phyloP scores from a whole-genome alignment of 2,888 invertebrate species.

The Mechanitis messenoides region DNA sequence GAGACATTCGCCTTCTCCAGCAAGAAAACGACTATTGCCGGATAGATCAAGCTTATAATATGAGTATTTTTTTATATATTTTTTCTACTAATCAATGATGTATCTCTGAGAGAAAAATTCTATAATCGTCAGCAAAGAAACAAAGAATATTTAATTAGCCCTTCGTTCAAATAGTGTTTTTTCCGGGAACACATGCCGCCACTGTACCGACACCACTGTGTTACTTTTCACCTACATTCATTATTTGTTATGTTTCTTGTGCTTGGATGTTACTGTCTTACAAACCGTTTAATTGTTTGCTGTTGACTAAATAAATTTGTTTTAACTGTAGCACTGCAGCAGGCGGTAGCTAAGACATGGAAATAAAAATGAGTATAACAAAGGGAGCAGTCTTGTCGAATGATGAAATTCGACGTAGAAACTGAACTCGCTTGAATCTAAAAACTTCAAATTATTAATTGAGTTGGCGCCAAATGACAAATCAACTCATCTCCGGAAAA shows the following conservation, averaged over 20 bases:
- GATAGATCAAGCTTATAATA: too few species aligned
- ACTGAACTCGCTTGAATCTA: not conserved
- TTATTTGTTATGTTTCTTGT: constrained; percentile 6
- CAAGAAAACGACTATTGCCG: too few species aligned
- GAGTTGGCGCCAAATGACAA: not conserved
- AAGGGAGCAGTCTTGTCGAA: not conserved
- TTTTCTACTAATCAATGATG: not conserved
- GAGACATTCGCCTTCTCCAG: too few species aligned
- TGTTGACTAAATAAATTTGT: not conserved
- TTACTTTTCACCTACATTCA: constrained; percentile 32
- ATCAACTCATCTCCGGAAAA: constrained; percentile 16
- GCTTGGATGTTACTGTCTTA: constrained; percentile 3
- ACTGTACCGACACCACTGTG: constrained; percentile 32
- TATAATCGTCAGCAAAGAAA: constrained; percentile 50
- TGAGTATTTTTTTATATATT: not conserved
- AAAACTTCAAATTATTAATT: not conserved
- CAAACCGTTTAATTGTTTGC: constrained; percentile 13
- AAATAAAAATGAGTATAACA: not conserved
- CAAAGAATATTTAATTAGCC: constrained; percentile 64
- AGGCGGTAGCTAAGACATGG: constrained; percentile 4
- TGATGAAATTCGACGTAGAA: not conserved
- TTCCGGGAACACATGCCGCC: constrained; percentile 46
- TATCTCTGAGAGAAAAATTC: constrained; percentile 34
- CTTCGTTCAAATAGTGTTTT: constrained; percentile 33
- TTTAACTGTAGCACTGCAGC: not conserved